Evolutionary conservation across 2,888 invertebrate species (phyloP), one percentile per base, ranked within the genome.

Genomic region (Campoletis raptor): DNA sequence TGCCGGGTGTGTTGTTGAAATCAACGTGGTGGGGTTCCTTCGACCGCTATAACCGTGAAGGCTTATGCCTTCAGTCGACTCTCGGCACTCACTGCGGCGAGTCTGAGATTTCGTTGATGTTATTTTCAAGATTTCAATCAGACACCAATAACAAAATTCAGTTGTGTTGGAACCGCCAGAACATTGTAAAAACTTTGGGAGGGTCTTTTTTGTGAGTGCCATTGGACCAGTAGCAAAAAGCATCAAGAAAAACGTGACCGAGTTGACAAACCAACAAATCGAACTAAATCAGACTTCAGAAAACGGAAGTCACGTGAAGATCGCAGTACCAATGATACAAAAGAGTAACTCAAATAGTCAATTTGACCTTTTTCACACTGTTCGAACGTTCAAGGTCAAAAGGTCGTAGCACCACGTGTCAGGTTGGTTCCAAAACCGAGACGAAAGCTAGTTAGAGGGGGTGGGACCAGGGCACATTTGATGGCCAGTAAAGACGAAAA

Each of bases 21-120:
- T 91, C 92, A 92, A 92, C 92, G 92, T 93, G 92, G 93, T 93
- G 93, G 93, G 93, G 93, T 91, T 92, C 92, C 92, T 92, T 91
- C 92, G 92, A 92, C 91, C 91, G 90, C 92, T 91, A 91, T 91
- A 91, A 90, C 89, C 90, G 88, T 82, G 87, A 78, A 89, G 90
- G 90, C 91, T 92, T 91, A 90, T 91, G 92, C 91, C 91, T 91
- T 93, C 93, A 93, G 93, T 93, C 92, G 92, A 92, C 91, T 93
- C 92, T 92, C 92, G 92, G 92, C 93, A 93, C 93, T 93, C 93
- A 91, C 91, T 92, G 92, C 92, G 93, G 91, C 90, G 90, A 93
- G 92, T 90, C 89, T 91, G 91, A 92, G 91, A 92, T 92, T 92
- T 82, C 91, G 87, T 92, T 92, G 79, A 82, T 70, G 48, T 52